Percentiles rank a stretch among this genome's conserved stretches.
phyloP scores from a whole-genome alignment of 2,113 vertebrate species.

The Catharus minimus region DNA sequence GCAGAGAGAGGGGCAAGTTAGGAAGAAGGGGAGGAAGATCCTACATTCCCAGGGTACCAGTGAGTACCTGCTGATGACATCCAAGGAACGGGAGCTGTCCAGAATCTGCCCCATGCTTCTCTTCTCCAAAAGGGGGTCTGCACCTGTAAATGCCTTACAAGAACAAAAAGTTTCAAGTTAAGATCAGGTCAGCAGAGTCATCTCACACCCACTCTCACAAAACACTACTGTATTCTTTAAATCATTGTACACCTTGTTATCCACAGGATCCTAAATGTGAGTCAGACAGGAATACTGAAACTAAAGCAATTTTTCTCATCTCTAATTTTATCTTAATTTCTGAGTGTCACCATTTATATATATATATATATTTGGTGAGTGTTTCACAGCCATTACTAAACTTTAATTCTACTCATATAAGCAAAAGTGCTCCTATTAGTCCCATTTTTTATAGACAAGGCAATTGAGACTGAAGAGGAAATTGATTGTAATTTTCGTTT shows the following conservation, averaged over 20 bases:
- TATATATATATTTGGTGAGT: background rate
- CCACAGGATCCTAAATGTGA: background rate
- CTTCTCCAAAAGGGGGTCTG: background rate
- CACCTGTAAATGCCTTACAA: background rate
- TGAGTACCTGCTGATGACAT: background rate
- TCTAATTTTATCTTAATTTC: background rate
- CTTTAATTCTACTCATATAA: background rate
- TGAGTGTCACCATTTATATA: background rate
- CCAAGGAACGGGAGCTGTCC: background rate
- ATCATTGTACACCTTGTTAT: background rate
- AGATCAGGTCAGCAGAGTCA: background rate
- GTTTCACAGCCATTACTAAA: background rate
- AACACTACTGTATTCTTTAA: background rate
- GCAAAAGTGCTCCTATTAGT: background rate
- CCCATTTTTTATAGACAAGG: background rate
- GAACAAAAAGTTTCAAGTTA: background rate
- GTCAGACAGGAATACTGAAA: background rate
- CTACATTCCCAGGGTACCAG: background rate
- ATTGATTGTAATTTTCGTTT: background rate
- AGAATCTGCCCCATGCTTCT: background rate
- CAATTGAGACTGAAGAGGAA: background rate
- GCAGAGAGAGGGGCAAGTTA: background rate
- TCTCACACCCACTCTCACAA: background rate
- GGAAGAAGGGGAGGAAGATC: background rate
- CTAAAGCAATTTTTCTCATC: background rate